Evolutionary conservation across 1,140 invertebrate genomes (phyloP).

Genomic region (Drosophila suzukii): DNA sequence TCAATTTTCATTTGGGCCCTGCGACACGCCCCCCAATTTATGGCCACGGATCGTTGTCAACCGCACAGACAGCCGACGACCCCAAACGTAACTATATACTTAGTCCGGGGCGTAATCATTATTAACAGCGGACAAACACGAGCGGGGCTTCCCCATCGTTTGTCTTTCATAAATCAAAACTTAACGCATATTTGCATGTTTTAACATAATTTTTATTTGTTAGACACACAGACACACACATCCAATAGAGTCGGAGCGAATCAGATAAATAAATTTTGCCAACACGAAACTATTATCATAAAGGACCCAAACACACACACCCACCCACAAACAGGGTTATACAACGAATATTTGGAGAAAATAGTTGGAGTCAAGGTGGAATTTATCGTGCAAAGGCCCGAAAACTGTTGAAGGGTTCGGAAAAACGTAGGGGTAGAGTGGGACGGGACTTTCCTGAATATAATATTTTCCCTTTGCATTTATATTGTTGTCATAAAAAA

Average conservation of each 20-base stretch:
- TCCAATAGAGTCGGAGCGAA: conserved; percentile 37
- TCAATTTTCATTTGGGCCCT: conserved; percentile 72
- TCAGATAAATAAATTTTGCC: conserved; percentile 83
- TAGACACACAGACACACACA: conserved; percentile 53
- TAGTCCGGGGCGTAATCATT: conserved; percentile 68
- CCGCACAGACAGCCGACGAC: conserved; percentile 56
- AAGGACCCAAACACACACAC: conserved; percentile 57
- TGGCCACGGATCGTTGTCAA: conserved; percentile 46
- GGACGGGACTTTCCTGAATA: conserved; percentile 1
- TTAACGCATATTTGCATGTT: conserved; percentile 84
- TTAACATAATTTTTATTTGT: conserved; percentile 84
- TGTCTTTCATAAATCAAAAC: conserved; percentile 81
- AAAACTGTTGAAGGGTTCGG: conserved; percentile 75
- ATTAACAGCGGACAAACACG: conserved; percentile 70
- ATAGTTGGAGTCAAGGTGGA: conserved; percentile 69
- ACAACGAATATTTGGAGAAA: conserved; percentile 72
- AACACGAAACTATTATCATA: conserved; percentile 84
- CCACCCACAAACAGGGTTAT: conserved; percentile 59
- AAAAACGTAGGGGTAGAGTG: not conserved
- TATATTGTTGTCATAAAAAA: conserved; percentile 84
- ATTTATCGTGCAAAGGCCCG: conserved; percentile 68
- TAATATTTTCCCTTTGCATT: conserved; percentile 76
- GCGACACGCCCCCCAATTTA: conserved; percentile 25
- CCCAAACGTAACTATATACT: conserved; percentile 61
- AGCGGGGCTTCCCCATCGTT: conserved; percentile 37